phyloP scores from a whole-genome alignment of 53 echinoderm and acorn worm species.

The Hippasteria phrygiana region DNA sequence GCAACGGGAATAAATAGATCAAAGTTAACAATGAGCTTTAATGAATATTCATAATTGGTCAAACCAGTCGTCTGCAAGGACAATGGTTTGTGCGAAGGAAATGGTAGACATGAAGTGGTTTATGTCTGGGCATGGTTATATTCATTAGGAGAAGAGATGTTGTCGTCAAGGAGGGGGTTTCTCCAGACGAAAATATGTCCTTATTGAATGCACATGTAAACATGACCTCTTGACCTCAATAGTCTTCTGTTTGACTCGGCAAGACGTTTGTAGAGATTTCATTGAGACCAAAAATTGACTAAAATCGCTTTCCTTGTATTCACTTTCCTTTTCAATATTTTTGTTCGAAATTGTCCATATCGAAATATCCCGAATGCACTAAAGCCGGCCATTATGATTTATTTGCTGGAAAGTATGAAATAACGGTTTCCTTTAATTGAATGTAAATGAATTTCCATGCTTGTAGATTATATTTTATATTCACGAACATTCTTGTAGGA shows the following conservation, averaged over 20 bases:
- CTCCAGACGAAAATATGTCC: background rate
- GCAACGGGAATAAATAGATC: background rate
- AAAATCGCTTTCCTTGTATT: too few species aligned
- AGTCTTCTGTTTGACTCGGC: background rate
- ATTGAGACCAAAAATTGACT: too few species aligned
- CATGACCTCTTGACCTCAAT: conserved; percentile 8
- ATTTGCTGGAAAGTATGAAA: too few species aligned
- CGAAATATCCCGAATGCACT: too few species aligned
- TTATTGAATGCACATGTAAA: background rate
- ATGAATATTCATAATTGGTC: conserved; percentile 47
- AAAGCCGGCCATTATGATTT: too few species aligned
- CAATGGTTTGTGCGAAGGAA: background rate
- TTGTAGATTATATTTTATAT: too few species aligned
- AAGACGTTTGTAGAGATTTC: too few species aligned
- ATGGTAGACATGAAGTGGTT: background rate
- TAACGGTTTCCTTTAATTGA: too few species aligned
- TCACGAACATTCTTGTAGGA: too few species aligned
- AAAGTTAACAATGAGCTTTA: background rate
- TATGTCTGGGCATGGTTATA: background rate
- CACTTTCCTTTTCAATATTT: too few species aligned
- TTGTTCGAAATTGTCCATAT: too few species aligned
- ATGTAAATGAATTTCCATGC: too few species aligned
- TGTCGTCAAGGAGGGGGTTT: background rate
- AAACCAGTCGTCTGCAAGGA: background rate
- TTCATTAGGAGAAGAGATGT: background rate